These are phyloP conservation scores for Drosophila serrata DNA, from an alignment of 1,140 invertebrate genomes.

Conservation along the genomic window DNA sequence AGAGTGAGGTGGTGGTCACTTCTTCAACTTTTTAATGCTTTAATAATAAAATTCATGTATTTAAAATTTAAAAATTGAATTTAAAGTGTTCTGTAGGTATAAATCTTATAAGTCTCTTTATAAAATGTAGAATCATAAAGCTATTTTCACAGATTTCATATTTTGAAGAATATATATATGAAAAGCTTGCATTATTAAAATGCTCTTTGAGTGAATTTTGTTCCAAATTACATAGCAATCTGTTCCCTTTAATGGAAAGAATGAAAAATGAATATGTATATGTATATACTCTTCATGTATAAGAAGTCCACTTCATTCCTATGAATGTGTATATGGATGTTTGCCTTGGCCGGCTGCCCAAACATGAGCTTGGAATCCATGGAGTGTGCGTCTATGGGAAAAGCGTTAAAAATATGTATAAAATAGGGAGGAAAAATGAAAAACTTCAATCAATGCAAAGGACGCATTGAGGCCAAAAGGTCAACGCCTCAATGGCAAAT, in stretches of 20 bases:
- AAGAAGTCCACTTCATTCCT: neutral
- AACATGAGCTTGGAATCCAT: slow-evolving; percentile 33
- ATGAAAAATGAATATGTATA: slow-evolving; percentile 37
- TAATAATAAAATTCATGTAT: slow-evolving; percentile 5
- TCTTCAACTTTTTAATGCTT: neutral
- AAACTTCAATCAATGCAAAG: slow-evolving; percentile 47
- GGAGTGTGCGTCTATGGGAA: slow-evolving; percentile 23
- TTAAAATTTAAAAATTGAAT: neutral
- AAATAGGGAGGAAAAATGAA: slow-evolving; percentile 1
- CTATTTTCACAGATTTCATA: neutral
- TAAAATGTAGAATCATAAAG: neutral
- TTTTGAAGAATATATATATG: too few species aligned
- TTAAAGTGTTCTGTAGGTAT: neutral
- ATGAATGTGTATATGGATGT: slow-evolving; percentile 12
- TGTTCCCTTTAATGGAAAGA: slow-evolving; percentile 10
- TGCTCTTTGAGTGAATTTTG: too few species aligned
- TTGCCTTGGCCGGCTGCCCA: slow-evolving; percentile 51
- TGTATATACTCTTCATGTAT: slow-evolving; percentile 6
- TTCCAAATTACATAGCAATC: slow-evolving; percentile 8
- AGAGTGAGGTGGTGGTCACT: too few species aligned
- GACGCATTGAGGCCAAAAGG: slow-evolving; percentile 63
- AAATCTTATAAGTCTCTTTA: neutral
- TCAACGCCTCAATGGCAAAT: slow-evolving; percentile 45
- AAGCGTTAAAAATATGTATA: slow-evolving; percentile 14
- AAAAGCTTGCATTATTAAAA: neutral